Percentiles rank a stretch among this genome's conserved stretches.
phyloP scores from a whole-genome alignment of 2,113 vertebrate species.

The Odobenus rosmarus region DNA sequence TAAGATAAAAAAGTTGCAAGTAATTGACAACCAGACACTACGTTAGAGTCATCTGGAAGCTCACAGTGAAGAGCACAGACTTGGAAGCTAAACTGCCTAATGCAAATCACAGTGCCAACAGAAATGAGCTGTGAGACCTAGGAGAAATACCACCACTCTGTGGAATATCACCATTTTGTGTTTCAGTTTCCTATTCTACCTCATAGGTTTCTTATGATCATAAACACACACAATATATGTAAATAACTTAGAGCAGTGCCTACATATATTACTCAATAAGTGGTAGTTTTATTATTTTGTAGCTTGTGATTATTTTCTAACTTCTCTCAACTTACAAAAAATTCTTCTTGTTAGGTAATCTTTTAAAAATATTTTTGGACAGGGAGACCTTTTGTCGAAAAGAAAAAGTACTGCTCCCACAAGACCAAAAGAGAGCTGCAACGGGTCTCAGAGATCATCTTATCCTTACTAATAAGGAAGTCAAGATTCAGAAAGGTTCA shows the following conservation, averaged over 20 bases:
- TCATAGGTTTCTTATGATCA: not conserved
- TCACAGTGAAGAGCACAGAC: not conserved
- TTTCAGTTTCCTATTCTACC: not conserved
- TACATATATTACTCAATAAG: not conserved
- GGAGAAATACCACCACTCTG: not conserved
- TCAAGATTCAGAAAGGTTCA: not conserved
- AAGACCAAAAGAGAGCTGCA: not conserved
- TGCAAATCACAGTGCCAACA: not conserved
- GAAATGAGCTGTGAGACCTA: not conserved
- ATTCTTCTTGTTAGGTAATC: not conserved
- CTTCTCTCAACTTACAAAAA: not conserved
- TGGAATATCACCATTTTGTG: not conserved
- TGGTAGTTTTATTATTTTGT: conserved; percentile 1
- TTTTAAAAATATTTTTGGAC: not conserved
- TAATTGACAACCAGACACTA: not conserved
- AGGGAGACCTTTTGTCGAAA: not conserved
- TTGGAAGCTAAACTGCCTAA: not conserved
- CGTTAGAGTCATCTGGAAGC: not conserved
- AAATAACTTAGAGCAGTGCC: not conserved
- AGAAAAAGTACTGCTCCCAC: not conserved
- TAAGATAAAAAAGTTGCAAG: not conserved
- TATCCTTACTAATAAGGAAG: not conserved
- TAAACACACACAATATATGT: not conserved
- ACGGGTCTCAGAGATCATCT: not conserved
- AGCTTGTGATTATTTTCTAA: conserved; percentile 22